A percentile compares a stretch with the other conserved stretches of the same genome.
These are phyloP conservation scores for Tragelaphus scriptus DNA, from an alignment of 2,113 vertebrate species.

Conservation along the genomic window DNA sequence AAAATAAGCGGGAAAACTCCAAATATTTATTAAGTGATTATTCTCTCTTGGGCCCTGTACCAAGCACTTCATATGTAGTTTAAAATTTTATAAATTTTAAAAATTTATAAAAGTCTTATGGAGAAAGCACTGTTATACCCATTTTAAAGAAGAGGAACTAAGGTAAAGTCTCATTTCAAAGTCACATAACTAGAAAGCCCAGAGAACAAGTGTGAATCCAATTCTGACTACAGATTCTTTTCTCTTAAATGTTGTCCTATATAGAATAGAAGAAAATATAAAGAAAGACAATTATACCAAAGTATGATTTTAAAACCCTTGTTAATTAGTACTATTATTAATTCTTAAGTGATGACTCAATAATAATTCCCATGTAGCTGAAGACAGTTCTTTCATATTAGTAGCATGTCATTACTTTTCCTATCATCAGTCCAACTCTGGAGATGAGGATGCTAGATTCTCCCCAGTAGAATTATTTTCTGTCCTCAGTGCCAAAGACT, in stretches of 20 bases:
- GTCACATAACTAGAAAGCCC: neutral
- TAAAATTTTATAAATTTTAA: neutral
- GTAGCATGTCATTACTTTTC: neutral
- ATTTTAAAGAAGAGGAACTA: neutral
- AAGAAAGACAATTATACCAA: neutral
- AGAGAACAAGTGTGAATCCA: neutral
- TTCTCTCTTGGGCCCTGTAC: neutral
- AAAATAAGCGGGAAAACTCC: neutral
- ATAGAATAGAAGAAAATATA: neutral
- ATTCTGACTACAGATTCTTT: neutral
- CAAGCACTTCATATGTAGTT: neutral
- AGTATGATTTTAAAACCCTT: neutral
- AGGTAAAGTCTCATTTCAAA: neutral
- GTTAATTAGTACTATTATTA: neutral
- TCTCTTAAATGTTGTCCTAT: neutral
- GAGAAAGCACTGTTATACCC: neutral
- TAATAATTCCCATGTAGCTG: neutral
- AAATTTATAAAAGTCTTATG: neutral
- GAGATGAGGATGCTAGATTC: neutral
- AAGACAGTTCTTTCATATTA: conserved; percentile 5
- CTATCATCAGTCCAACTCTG: neutral
- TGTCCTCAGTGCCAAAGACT: neutral
- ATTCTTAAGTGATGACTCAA: conserved; percentile 12
- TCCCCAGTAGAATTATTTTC: neutral
- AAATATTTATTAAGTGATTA: neutral